Percentiles rank a stretch among this genome's conserved stretches.
These are phyloP conservation scores for Ophion obscuratus DNA, from an alignment of 2,888 invertebrate species.

Conservation along the genomic window DNA sequence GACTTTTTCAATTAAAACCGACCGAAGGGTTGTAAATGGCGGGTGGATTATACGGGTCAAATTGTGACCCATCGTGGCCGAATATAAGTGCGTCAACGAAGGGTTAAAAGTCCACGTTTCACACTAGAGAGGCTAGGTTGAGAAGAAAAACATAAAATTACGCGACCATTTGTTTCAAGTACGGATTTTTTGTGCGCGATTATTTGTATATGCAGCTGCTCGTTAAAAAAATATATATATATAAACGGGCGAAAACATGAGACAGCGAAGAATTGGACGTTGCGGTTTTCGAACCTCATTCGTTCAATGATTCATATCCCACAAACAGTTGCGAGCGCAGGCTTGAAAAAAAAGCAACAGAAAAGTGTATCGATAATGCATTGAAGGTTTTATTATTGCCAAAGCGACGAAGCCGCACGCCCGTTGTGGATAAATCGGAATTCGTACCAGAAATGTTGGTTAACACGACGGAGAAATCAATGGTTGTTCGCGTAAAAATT, in stretches of 20 bases:
- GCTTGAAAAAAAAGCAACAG: constrained; percentile 1
- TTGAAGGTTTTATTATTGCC: constrained; percentile 53
- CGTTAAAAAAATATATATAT: background rate
- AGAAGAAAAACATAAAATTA: constrained; percentile 3
- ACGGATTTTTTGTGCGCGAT: constrained; percentile 19
- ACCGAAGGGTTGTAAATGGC: too few relatives aligned
- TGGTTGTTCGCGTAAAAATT: constrained; percentile 2
- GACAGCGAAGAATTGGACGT: constrained; percentile 31
- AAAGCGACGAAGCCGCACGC: constrained; percentile 24
- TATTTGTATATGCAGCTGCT: constrained; percentile 13
- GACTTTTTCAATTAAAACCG: too few relatives aligned
- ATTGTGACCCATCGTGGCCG: too few relatives aligned
- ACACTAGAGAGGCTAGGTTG: constrained; percentile 43
- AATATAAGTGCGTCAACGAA: too few relatives aligned
- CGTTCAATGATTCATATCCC: background rate
- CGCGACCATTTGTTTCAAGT: constrained; percentile 33
- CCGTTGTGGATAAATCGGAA: constrained; percentile 1
- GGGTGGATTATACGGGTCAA: too few relatives aligned
- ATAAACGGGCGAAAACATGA: constrained; percentile 6
- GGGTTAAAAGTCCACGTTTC: constrained; percentile 4
- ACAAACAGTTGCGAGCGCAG: background rate
- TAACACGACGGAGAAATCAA: background rate
- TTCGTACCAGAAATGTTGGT: background rate
- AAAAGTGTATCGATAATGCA: background rate
- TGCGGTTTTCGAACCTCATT: constrained; percentile 19